These are phyloP conservation scores for Ctenoplectra terminalis DNA, from an alignment of 1,140 invertebrate genomes.

Conservation along the genomic window DNA sequence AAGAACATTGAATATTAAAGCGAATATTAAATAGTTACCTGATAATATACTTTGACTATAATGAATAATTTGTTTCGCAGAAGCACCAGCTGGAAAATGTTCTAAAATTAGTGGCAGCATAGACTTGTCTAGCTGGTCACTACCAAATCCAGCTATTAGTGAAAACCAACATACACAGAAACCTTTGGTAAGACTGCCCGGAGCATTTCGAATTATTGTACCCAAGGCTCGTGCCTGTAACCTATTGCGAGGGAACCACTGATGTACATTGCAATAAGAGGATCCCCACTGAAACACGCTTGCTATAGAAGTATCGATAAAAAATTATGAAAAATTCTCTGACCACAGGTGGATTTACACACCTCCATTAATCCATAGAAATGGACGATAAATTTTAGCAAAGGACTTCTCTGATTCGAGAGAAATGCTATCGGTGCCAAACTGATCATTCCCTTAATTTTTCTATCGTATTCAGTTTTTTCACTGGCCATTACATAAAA, in stretches of 20 bases:
- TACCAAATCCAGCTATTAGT: constrained; percentile 79
- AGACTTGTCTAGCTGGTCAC: constrained; percentile 79
- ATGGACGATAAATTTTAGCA: constrained; percentile 75
- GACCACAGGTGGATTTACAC: constrained; percentile 45
- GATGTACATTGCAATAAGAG: constrained; percentile 78
- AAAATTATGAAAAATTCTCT: background rate
- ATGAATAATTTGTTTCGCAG: constrained; percentile 86
- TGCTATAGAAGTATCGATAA: constrained; percentile 49
- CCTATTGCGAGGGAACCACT: constrained; percentile 78
- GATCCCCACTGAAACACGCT: constrained; percentile 78
- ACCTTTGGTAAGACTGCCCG: constrained; percentile 74
- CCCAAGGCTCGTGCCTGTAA: constrained; percentile 75
- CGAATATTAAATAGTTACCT: constrained; percentile 60
- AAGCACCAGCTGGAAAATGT: constrained; percentile 90
- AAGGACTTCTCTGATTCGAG: constrained; percentile 77
- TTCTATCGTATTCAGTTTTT: constrained; percentile 87
- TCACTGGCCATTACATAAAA: constrained; percentile 86
- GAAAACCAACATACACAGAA: constrained; percentile 78
- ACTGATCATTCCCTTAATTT: constrained; percentile 85
- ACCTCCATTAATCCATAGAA: constrained; percentile 78
- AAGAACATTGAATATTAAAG: constrained; percentile 67
- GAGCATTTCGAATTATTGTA: constrained; percentile 77
- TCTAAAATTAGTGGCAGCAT: constrained; percentile 85
- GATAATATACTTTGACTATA: constrained; percentile 83
- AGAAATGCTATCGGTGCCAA: constrained; percentile 86